Evolutionary conservation across 2,888 invertebrate species (phyloP).

Genomic region (Leptura quadrifasciata): DNA sequence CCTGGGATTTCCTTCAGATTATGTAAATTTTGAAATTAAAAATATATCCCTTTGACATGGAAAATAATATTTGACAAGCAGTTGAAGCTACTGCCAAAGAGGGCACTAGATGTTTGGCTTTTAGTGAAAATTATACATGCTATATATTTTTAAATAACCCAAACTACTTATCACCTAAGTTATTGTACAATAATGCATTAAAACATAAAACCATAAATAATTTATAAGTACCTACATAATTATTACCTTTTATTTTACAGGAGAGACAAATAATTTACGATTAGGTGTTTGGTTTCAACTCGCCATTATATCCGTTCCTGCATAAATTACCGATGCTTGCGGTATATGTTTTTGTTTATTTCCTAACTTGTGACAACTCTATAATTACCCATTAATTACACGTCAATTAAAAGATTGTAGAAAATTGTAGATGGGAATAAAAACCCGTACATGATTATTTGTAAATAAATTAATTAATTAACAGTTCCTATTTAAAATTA

Average conservation of each 20-base stretch:
- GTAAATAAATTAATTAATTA: not conserved
- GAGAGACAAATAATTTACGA: conserved; percentile 3
- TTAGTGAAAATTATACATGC: not conserved
- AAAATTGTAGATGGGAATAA: not conserved
- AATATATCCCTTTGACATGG: too few species aligned
- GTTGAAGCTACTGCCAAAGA: too few species aligned
- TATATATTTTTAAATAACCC: not conserved
- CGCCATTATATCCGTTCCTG: not conserved
- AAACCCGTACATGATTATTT: not conserved
- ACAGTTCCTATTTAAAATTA: not conserved
- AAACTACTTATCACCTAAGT: not conserved
- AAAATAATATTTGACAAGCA: too few species aligned
- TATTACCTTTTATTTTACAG: not conserved
- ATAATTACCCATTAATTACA: conserved; percentile 7
- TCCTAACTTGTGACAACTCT: conserved; percentile 7
- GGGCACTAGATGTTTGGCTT: too few species aligned
- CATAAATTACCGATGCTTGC: not conserved
- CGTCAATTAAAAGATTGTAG: not conserved
- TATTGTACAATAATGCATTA: not conserved
- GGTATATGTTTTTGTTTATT: not conserved
- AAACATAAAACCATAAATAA: not conserved
- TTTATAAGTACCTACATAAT: not conserved
- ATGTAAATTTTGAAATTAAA: too few species aligned
- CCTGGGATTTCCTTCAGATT: too few species aligned
- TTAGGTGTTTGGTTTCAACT: conserved; percentile 4